Evolutionary conservation across 1,140 invertebrate species (phyloP), one percentile per base, ranked within the genome.

Genomic region (Episyrphus balteatus): DNA sequence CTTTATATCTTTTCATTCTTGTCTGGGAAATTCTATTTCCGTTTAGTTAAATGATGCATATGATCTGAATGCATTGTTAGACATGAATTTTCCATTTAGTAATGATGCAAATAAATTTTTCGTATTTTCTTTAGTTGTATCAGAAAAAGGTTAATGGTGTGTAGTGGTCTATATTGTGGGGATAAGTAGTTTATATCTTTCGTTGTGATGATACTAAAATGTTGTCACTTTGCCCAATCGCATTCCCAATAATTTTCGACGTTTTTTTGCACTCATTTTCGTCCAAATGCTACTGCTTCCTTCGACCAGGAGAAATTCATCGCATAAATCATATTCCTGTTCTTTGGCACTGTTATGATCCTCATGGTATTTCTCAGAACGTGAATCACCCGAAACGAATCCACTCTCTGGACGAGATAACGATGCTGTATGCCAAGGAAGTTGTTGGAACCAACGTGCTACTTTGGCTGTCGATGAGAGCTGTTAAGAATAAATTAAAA

Each of bases 351-450:
- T 52, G 41, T 65, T 56, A 51, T 66, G 57, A 55, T 68, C 61
- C 48, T 63, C 63, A 46, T 68, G 64, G 48, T 58, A 66, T 51
- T 64, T 62, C 48, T 65, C 62, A 17, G 66, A 68, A 21, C 66
- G 66, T 48, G 66, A 68, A 42, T 68, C 72, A n/a, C 74, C 77
- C 7, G 81, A 82, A 9, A 83, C 74, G 60, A 84, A 84, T 2
- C 82, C 82, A 58, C 81, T 83, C 58, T 84, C 82, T 1, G 80
- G 81, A 13, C 81, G 66, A 13, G 81, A 83, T 39, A 82, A 67
- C 6, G 76, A 75, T 40, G 69, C 57, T 15, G 78, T 76, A 3
- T 74, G 57, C 37, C 75, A 72, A 15, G 76, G 77, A 21, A 81
- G 64, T 49, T 81, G 73, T 49, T 82, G 80, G 58, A 84, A 84